Evolutionary conservation across 2,113 vertebrate genomes (phyloP).

Genomic region (Aix galericulata): DNA sequence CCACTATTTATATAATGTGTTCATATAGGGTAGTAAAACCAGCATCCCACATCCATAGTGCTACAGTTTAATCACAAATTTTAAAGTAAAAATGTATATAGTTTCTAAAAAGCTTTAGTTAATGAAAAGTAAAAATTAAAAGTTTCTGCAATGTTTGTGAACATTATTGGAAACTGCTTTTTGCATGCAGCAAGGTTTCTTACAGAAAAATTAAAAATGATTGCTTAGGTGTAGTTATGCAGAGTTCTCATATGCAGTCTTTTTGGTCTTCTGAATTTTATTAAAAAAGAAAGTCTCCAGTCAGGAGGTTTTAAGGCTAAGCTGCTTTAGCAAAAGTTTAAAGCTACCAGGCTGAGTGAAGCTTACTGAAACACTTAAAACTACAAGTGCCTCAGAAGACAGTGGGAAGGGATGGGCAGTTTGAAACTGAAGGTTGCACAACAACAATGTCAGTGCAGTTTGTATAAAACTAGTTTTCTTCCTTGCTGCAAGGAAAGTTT

Average conservation of each 20-base stretch:
- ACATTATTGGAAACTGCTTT: conserved; percentile 14
- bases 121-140: conserved; percentile 11
- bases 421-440: not conserved
- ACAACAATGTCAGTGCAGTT: not conserved
- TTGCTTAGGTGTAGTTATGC: not conserved
- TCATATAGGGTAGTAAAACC: not conserved
- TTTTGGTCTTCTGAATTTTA: conserved; percentile 10
- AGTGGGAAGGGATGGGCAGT: not conserved
- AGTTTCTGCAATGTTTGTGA: not conserved
- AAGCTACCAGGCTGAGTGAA: not conserved
- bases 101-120: not conserved
- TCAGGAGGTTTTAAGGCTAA: conserved; percentile 3
- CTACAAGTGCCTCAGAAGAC: not conserved
- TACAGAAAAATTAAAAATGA: conserved; percentile 8
- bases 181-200: not conserved
- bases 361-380: not conserved
- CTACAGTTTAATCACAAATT: not conserved
- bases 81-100: not conserved
- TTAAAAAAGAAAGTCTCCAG: not conserved
- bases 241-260: not conserved
- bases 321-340: conserved; percentile 29
- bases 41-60: not conserved
- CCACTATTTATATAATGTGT: not conserved
- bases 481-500: not conserved
- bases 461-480: not conserved